Base-by-base conservation (phyloP, 2,888 invertebrate species). In the Epirrita christyi region DNA sequence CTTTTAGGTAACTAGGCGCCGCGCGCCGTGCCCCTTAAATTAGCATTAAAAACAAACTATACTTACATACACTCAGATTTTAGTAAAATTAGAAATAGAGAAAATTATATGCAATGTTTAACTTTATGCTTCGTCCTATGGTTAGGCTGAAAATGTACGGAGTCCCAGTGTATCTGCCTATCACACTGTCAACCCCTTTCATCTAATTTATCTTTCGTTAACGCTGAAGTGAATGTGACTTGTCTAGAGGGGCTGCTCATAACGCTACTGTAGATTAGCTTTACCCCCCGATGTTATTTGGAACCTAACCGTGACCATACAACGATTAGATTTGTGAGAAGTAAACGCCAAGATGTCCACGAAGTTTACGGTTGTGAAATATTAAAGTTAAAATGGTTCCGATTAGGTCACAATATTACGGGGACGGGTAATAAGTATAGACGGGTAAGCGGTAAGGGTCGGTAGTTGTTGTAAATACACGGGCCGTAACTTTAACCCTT, bases 391-490 rank as follows among this genome's bases (percentile, higher is more conserved):
- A 21, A 49, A 63, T 62, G 59, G 46, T 63, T 47, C 45, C 28
- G 34, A 29, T 50, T 42, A 21, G 11, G 46, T 41, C 11, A 21
- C 51, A 49, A 52, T 7, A 21, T 43, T 40, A 9, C 27, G 21
- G 53, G 40, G n/a, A 34, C 21, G 55, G 62, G 64, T 53, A 32
- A 54, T 63, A 55, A 61, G 61, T n/a, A n/a, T 72, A 65, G 59
- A 62, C 59, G 69, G 70, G 72, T 67, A 66, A 67, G 58, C 56
- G 63, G 66, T 65, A 71, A 44, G 60, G 69, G 68, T 69, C 71
- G 64, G 55, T 63, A 46, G 70, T 66, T 59, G 15, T 61, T 64
- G 63, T 69, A 61, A 73, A 62, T 64, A 64, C 44, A 47, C 49
- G 64, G 71, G 61, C 56, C 14, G 13, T 6, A 41, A 7, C 7